Base-by-base conservation (phyloP, 2,888 invertebrate species). In the Eilema sororculum region DNA sequence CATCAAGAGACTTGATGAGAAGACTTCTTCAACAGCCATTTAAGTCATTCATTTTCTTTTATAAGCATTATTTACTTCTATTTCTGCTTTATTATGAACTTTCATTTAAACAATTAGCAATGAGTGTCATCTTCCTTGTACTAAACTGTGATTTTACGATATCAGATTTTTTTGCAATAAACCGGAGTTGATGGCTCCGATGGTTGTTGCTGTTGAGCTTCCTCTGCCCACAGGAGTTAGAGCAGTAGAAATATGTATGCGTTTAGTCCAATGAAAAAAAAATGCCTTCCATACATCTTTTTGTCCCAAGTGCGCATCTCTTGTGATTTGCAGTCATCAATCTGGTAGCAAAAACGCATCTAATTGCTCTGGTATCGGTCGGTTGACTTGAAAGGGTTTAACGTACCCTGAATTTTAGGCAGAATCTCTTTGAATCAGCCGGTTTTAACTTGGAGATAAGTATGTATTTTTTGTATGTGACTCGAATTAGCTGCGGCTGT, bases 401-500 rank as follows among this genome's bases (percentile, higher is more conserved):
- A 83, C 67, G 77, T 78, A 77, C 65, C 79, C 78, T 70, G 80
- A 81, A 79, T 78, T 75, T 80, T 79, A 81, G 80, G 77, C 74
- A 52, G 52, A n/a, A 77, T 78, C 76, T 76, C 74, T 77, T 79
- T 74, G 80, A 84, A 82, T 78, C 78, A 75, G 81, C 79, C 78
- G 80, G 84, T 80, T 85, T 86, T 79, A 82, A 80, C 72, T 83
- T 78, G 68, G 75, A 80, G 79, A 78, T 80, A 82, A 83, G 80
- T 81, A 69, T 74, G 67, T 71, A 81, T 85, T 88, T 82, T 88
- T 87, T 87, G 84, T 78, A 67, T 75, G 80, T 76, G 79, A 73
- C 80, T 82, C 79, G 78, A 80, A 78, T 82, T 80, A 78, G 74
- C 80, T 71, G 80, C 84, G 87, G 75, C 79, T 70, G 80, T 85